Base-by-base conservation (phyloP, 2,888 invertebrate species). In the Spilosoma lubricipeda region DNA sequence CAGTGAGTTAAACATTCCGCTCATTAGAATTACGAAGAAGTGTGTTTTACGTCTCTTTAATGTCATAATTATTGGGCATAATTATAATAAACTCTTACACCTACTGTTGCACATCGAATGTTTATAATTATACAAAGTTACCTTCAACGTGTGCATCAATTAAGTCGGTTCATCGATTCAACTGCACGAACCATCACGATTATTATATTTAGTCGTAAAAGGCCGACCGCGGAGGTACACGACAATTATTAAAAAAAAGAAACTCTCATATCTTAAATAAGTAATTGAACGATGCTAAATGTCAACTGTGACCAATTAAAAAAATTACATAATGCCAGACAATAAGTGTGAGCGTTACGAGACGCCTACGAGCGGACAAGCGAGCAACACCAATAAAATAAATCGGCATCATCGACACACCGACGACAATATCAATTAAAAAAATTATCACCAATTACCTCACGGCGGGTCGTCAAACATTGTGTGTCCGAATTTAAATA, bases 361-460 rank as follows among this genome's bases (percentile, higher is more conserved):
- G 78, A 80, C 77, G 79, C 77, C 85, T 77, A 77, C 82, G 80
- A 73, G n/a, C 23, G 56, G 68, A 23, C 73, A 69, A 76, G 48
- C 59, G 73, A 42, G 36, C 36, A 63, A 36, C 70, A 73, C 78
- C 85, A 85, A 86, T 87, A 87, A 87, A 88, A 88, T 86, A 87
- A 89, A 90, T 88, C 83, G 85, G 83, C 74, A 77, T 82, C 77
- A 80, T 85, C 77, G 83, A 81, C 77, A 78, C 80, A 83, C 77
- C 78, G 82, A 85, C 77, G 83, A 88, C 85, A 86, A 89, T 90
- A 91, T 90, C 91, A 91, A 93, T 93, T 92, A 92, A 92, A 92
- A 85, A 92, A 92, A 92, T 92, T 90, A 93, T 90, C 88, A 91
- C 90, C 93, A 91, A 94, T 93, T 90, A 93, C 82, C 81, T 78